A percentile compares a stretch with the other conserved stretches of the same genome.
Conservation (phyloP, 2,888 invertebrate species). For the Toxonevra muliebris region DNA sequence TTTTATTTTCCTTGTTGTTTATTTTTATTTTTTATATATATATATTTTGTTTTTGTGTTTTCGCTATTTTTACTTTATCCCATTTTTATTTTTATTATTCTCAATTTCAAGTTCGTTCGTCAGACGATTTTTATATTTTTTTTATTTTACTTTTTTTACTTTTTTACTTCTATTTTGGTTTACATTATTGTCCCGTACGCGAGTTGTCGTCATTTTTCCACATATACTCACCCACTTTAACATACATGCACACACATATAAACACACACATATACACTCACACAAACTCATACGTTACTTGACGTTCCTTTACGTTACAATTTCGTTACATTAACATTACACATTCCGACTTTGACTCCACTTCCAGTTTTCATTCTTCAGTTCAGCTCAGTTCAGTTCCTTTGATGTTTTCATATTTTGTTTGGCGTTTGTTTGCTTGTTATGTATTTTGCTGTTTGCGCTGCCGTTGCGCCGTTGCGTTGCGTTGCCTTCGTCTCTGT, state of each 20-base stretch:
- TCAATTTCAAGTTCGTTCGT: constrained; percentile 40
- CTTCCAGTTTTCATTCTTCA: background rate
- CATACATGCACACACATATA: constrained; percentile 33
- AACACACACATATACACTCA: constrained; percentile 25
- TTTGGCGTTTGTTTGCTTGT: too few relatives aligned
- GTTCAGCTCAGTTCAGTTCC: too few relatives aligned
- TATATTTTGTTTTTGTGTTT: constrained; percentile 30
- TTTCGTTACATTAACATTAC: constrained; percentile 27
- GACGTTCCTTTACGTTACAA: background rate
- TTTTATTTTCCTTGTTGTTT: constrained; percentile 20
- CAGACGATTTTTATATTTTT: constrained; percentile 33
- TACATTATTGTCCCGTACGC: constrained; percentile 29
- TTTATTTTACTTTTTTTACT: constrained; percentile 25
- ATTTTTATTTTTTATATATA: constrained; percentile 37
- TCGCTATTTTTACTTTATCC: constrained; percentile 30
- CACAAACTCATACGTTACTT: constrained; percentile 25
- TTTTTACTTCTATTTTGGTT: constrained; percentile 31
- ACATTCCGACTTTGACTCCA: constrained; percentile 42
- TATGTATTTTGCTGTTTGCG: background rate
- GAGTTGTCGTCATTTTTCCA: constrained; percentile 30
- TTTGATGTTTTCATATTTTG: too few relatives aligned
- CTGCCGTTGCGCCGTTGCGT: background rate
- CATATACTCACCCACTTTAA: constrained; percentile 34
- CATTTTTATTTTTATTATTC: constrained; percentile 35
- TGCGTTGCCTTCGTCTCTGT: constrained; percentile 19